Conservation (phyloP, 2,888 invertebrate genomes). For the Carpatolechia fugitivella region DNA sequence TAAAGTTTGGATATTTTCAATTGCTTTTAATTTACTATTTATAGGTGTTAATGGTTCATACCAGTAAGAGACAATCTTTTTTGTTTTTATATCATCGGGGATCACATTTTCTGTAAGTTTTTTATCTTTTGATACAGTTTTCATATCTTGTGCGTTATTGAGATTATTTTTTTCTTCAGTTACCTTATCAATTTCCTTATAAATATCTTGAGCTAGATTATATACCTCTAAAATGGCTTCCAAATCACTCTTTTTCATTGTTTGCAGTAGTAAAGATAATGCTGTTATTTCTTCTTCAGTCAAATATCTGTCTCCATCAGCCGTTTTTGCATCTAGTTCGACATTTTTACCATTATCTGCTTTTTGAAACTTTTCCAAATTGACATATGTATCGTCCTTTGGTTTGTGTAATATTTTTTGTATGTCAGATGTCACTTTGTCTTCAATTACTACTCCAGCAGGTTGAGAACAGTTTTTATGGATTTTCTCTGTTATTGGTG, state of each 20-base stretch:
- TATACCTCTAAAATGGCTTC: conserved; percentile 68
- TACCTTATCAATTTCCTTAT: conserved; percentile 53
- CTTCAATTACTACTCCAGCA: background rate
- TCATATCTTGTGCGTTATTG: background rate
- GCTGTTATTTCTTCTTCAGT: conserved; percentile 57
- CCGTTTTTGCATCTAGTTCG: background rate
- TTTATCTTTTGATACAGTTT: background rate
- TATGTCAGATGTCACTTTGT: background rate
- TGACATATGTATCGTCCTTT: conserved; percentile 10
- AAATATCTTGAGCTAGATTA: conserved; percentile 65
- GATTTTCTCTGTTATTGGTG: background rate
- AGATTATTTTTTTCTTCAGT: conserved; percentile 18
- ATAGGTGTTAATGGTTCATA: conserved; percentile 38
- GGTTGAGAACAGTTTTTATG: background rate
- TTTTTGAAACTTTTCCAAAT: background rate
- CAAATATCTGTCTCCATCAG: conserved; percentile 49
- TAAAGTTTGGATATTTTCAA: background rate
- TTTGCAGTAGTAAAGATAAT: conserved; percentile 53
- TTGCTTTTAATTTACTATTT: background rate
- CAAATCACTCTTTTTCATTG: conserved; percentile 63
- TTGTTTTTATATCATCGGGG: background rate
- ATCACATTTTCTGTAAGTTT: conserved; percentile 10
- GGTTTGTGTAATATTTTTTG: background rate
- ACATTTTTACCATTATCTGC: background rate
- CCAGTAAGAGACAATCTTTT: conserved; percentile 40